These are phyloP conservation scores for Myotis vivesi DNA, from an alignment of 2,797 vertebrate genomes.

Conservation along the genomic window DNA sequence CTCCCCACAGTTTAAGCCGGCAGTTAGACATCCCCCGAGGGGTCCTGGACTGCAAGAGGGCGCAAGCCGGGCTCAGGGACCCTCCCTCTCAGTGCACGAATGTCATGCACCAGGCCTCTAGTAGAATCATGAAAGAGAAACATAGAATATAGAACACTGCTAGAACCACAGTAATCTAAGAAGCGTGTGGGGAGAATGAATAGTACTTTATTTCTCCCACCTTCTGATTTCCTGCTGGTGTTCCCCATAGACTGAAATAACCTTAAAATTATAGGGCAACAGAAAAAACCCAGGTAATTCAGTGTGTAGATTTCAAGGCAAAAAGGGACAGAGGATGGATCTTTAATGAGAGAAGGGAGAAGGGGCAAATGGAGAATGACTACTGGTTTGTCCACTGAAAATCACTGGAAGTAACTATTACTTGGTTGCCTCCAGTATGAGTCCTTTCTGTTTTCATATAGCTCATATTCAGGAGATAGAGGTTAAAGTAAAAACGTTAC, in stretches of 20 bases:
- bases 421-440: background rate
- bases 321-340: background rate
- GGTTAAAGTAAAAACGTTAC: background rate
- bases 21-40: no score
- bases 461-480: constrained; percentile 7
- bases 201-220: background rate
- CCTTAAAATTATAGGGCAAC: background rate
- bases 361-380: background rate
- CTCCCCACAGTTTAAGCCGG: no score
- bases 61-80: no score
- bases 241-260: background rate
- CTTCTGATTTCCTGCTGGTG: background rate
- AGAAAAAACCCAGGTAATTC: background rate
- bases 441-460: background rate
- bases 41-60: no score
- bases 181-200: background rate
- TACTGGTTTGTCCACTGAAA: constrained; percentile 38
- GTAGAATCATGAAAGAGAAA: background rate
- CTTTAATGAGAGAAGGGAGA: background rate
- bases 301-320: background rate
- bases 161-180: background rate
- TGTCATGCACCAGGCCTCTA: no score
- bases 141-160: background rate
- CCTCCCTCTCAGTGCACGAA: no score
- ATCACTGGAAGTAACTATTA: constrained; percentile 11